A percentile compares a stretch with the other conserved stretches of the same genome.
These are phyloP conservation scores for Theonella swinhoei DNA, from an alignment of 37 sponge, comb jelly and placozoan genomes.

Conservation along the genomic window DNA sequence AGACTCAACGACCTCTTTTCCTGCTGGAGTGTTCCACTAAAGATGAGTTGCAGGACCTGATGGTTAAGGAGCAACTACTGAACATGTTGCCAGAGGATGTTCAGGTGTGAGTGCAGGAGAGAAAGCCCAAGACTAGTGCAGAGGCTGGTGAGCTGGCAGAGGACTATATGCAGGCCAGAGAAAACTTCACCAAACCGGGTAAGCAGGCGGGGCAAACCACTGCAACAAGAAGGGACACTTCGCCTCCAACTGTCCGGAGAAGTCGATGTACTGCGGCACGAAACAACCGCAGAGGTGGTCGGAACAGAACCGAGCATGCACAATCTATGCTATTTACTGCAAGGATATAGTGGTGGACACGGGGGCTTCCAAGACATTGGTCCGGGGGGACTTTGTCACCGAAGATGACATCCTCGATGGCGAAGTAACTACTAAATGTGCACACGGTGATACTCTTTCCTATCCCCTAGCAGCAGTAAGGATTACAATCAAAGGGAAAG, in stretches of 20 bases:
- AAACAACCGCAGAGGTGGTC: too few species aligned
- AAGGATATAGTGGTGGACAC: slow-evolving; percentile 43
- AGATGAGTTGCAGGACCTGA: slow-evolving; percentile 22
- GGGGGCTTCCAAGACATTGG: slow-evolving; percentile 31
- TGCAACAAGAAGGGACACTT: neutral
- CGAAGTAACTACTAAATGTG: slow-evolving; percentile 44
- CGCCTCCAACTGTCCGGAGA: too few species aligned
- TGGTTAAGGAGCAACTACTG: slow-evolving; percentile 35
- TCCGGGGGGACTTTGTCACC: slow-evolving; percentile 36
- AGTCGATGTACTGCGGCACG: neutral
- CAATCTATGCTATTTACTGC: too few species aligned
- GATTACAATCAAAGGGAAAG: neutral
- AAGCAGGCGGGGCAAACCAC: too few species aligned
- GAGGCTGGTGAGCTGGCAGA: slow-evolving; percentile 40
- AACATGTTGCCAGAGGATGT: slow-evolving; percentile 22
- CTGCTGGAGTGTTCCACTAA: slow-evolving; percentile 16
- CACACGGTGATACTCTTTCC: slow-evolving; percentile 35
- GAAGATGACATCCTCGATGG: slow-evolving; percentile 12
- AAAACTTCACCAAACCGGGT: too few species aligned
- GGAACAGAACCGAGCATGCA: too few species aligned
- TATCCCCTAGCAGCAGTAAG: slow-evolving; percentile 31
- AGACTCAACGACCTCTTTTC: slow-evolving; percentile 1
- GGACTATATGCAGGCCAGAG: neutral
- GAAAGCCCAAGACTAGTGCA: slow-evolving; percentile 22
- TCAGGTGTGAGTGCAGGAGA: slow-evolving; percentile 31